Evolutionary conservation across 1,140 invertebrate species (phyloP), one percentile per base, ranked within the genome.

Genomic region (Pentalonia nigronervosa): DNA sequence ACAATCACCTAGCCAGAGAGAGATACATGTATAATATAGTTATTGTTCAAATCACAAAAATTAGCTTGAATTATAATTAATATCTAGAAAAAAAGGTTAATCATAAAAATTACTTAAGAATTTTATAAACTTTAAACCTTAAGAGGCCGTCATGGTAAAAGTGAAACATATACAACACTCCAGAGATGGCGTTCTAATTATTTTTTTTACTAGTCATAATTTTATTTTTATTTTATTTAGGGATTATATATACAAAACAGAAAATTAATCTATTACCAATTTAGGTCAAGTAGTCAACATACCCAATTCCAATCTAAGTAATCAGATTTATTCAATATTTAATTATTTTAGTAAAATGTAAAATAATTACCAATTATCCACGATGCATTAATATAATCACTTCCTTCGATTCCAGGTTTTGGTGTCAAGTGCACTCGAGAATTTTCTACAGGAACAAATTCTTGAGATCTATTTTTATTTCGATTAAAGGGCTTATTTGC

Each of bases 371-470:
- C 98, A 96, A 99, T 98, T 94, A 99, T 98, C 95, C 99, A 99
- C 4, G 98, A 99, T 6, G 99, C 99, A 95, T 99, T 99, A 94
- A 99, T 99, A 95, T 99, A 99, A 2, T 98, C 99, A 48, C 98
- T 98, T 95, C 98, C 97, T 95, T 99, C 98, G 94, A 97, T 96
- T 50, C 96, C 96, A 90, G 97, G 97, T 94, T 98, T 96, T 20
- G 98, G 98, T n/a, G 96, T 96, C 21, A 98, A 95, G 94, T 98
- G 98, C 60, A 99, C 98, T 94, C 98, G 96, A 96, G 98, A 98
- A 94, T 98, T 96, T 95, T 99, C 98, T 95, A 98, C 99, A 45
- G 99, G 99, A 95, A 99, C 96, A 90, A 99, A 97, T 94, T 97
- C 96, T 94, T 98, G 97, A 95, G 97, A 97, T 94, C 98, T 96